Evolutionary conservation across 2,797 vertebrate species (phyloP), one percentile per base, ranked within the genome.

Genomic region (Chelon labrosus): DNA sequence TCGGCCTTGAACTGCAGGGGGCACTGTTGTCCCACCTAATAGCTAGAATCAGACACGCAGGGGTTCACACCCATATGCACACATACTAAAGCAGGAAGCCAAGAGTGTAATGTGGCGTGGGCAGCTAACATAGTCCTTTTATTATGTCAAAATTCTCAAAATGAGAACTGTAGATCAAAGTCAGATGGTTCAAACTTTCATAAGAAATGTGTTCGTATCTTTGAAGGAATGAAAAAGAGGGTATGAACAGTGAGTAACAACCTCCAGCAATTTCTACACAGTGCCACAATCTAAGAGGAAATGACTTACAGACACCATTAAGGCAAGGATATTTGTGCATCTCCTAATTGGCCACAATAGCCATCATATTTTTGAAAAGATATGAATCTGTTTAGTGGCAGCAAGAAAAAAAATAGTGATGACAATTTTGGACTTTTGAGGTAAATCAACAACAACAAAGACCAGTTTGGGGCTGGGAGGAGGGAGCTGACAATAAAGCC

Each of bases 1-100:
- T 44, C 10, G 31, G 8, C 20, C 17, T 55, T 7, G 1, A 35
- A 11, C 88, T 69, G 82, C 70, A 84, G 89, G 82, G 85, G 89
- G 87, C 87, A 85, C 66, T 90, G 82, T 86, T 82, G 87, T 53
- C 31, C 54, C 66, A 77, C 16, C 9, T 35, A 76, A 52, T 35
- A 44, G 39, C 39, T 22, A 7, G 46, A 58, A 41, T 58, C 31
- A 67, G 9, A 50, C 2, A 16, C 54, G 56, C 20, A 41, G 16
- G 42, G 44, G 31, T 22, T 38, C 35, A 65, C 39, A 38, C 51
- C 60, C 19, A 63, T 17, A 39, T 37, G 20, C 16, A 54, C 42
- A 55, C 31, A 35, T 46, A 47, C 52, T 51, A 50, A 42, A 42
- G 41, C 39, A 57, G 47, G 42, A 77, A 75, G 61, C 58, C 60